Evolutionary conservation across 2,888 invertebrate species (phyloP), one percentile per base, ranked within the genome.

Genomic region (Drosophila kanekoi): DNA sequence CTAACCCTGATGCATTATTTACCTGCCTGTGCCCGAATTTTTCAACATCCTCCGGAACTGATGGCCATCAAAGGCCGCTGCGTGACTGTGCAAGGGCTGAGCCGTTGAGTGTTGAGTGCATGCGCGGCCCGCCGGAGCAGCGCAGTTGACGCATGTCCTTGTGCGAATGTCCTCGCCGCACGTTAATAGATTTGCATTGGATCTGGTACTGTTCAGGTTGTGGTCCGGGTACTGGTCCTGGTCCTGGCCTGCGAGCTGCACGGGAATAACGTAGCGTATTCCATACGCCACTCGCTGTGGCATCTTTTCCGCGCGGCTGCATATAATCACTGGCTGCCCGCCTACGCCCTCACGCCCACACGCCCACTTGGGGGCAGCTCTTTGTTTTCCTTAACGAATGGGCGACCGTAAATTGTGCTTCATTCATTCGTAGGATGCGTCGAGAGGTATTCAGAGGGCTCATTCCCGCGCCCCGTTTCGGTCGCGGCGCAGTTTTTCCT

Each of bases 401-500:
- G 72, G 51, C 58, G 72, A 72, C 67, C 85, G 86, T 87, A 85
- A 87, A 86, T 87, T 87, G 78, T 71, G 80, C 87, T 85, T 83
- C 83, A 79, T 81, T 87, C 83, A 69, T 72, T 54, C 65, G 63
- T 38, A 47, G 69, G 66, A 71, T 68, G 52, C 53, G 59, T 53
- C 52, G 58, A 49, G 48, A n/a, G 51, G 54, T 60, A 57, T 37
- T 54, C 64, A 54, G n/a, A 35, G 11, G 51, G 28, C 37, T 45
- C 51, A 40, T 32, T 28, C 63, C 59, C 43, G 8, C 48, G 0
- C 23, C 40, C 11, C 11, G 13, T 14, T n/a, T 13, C 35, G 11
- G 41, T 6, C 37, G 16, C 44, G 6, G 33, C 47, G 33, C 57
- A 58, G 51, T 66, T 71, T 64, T 52, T 54, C 54, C 72, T 59